Evolutionary conservation across 1,140 invertebrate species (phyloP), one percentile per base, ranked within the genome.

Genomic region (Pseudobourletiella spinata): DNA sequence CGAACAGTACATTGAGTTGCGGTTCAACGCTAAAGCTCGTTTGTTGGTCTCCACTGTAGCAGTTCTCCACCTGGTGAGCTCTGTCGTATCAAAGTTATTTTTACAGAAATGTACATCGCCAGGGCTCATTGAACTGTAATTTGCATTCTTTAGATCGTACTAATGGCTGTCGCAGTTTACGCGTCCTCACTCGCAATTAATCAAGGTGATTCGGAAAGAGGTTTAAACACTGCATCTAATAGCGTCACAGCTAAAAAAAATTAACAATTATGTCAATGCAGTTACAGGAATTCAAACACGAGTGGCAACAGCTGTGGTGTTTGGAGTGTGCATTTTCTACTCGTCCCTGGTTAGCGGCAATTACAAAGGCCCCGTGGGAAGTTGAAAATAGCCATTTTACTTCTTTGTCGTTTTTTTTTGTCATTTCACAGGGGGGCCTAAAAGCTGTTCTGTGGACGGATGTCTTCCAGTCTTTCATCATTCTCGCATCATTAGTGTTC

Each of bases 131-230:
- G n/a, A n/a, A n/a, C n/a, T n/a, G n/a, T n/a, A n/a, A n/a, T n/a
- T n/a, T n/a, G n/a, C n/a, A n/a, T n/a, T n/a, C n/a, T n/a, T n/a
- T n/a, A n/a, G n/a, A n/a, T n/a, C n/a, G n/a, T n/a, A n/a, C n/a
- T n/a, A n/a, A n/a, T n/a, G n/a, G n/a, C 90, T 3, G 86, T 95
- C 67, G 86, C 94, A 25, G 81, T 95, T 1, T 95, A 91, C 76
- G 89, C 92, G 57, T 91, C 91, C 35, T 88, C 91, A 1, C 81
- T 95, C 72, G 91, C 91, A 50, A 80, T 95, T 67, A 88, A 88
- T 79, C 87, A 91, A 84, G 88, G 90, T 92, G 80, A 78, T 26
- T 6, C 39, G 42, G 48, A 72, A 68, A 73, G 82, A 64, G 18
- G 8, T 26, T 3, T 43, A 18, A 20, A 42, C 8, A 39, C 26